Evolutionary conservation across 2,888 invertebrate genomes (phyloP).

Genomic region (Dysmachus trigonus): DNA sequence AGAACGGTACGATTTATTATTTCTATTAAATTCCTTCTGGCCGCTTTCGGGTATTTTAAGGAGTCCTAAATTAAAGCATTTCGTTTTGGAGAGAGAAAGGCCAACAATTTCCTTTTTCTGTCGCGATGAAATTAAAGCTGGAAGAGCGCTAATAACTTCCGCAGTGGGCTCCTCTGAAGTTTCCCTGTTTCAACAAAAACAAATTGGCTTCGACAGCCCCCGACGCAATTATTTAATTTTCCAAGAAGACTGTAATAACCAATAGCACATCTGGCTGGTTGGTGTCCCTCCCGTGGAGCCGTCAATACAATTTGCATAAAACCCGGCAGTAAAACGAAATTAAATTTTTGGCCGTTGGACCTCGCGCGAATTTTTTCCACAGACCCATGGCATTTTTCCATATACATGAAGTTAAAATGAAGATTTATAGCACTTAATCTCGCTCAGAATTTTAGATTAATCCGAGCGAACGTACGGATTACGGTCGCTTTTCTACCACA

Average conservation of each 20-base stretch:
- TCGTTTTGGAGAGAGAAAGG: background rate
- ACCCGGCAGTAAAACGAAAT: background rate
- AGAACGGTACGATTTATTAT: background rate
- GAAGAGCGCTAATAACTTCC: background rate
- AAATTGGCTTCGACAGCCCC: background rate
- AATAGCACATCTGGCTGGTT: background rate
- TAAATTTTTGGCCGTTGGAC: background rate
- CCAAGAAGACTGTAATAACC: background rate
- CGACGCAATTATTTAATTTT: background rate
- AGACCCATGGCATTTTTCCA: background rate
- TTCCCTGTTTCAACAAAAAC: background rate
- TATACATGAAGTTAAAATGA: slow-evolving; percentile 23
- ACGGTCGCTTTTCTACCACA: background rate
- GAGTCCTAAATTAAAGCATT: background rate
- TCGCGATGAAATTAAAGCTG: background rate
- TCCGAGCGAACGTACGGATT: background rate
- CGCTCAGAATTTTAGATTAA: slow-evolving; percentile 20
- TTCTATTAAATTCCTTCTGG: background rate
- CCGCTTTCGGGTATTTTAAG: background rate
- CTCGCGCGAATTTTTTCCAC: background rate
- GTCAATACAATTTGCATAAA: background rate
- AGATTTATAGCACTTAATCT: slow-evolving; percentile 21
- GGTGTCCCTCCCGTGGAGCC: background rate
- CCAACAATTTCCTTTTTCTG: background rate
- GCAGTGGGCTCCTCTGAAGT: background rate